Base-by-base conservation (phyloP, 2,797 vertebrate species). In the Siniperca undulata region DNA sequence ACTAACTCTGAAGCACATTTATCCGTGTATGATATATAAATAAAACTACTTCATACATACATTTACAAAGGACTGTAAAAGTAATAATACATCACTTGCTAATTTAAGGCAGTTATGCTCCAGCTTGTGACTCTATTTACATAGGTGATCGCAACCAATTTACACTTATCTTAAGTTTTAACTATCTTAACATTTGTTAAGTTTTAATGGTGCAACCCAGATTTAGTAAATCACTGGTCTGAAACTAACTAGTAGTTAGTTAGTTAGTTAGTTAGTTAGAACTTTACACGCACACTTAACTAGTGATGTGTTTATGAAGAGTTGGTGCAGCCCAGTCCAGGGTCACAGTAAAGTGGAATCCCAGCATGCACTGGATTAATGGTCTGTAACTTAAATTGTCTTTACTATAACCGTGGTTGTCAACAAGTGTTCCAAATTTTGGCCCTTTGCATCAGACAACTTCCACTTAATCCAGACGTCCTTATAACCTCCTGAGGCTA, bases 401-500 rank as follows among this genome's bases (percentile, higher is more conserved):
- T 67, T 67, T 59, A 42, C 36, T 52, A 4, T 66, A 50, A 52
- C 44, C 56, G 24, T 17, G 10, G 13, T 50, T 73, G 60, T 67
- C 42, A 56, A 64, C 24, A 14, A 59, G 44, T 4, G 1, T 56
- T 77, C 14, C 22, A n/a, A n/a, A 60, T 70, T 68, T 71, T 24
- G 48, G 1, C 36, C 44, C 44, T 65, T 84, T 78, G 36, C 59
- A 46, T 83, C 68, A 34, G 50, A 71, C 27, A 82, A 72, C 72
- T 76, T 78, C 78, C 64, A 84, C 56, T 59, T 71, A 70, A 83
- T 88, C 77, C 50, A 30, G 73, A 65, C 16, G n/a, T 84, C 77
- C 74, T 48, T 50, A 64, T 74, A 77, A 88, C 85, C 88, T 75
- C 82, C 34, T 0, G 70, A 52, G 86, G 83, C 89, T 85, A 91